Base-by-base conservation (phyloP, 2,113 vertebrate species). In the Melanocharis versteri region DNA sequence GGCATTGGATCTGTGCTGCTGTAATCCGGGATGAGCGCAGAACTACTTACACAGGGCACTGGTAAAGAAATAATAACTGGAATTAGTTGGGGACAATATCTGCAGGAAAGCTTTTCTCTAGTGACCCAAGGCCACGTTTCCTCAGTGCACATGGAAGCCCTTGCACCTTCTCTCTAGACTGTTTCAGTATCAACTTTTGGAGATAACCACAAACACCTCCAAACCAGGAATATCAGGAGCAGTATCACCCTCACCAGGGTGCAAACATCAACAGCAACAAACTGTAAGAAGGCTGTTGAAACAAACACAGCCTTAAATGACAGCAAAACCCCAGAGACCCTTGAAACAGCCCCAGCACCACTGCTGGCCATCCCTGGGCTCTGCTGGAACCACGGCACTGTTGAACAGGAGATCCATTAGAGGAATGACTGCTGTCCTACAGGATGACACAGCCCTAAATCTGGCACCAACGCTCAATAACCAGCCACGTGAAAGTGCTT, bases 91-190 rank as follows among this genome's bases (percentile, higher is more conserved):
- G 30, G 30, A 45, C 56, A 58, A 50, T 47, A 79, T 13, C 65
- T 58, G 42, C 47, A 75, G 57, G 89, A 76, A 84, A 50, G 70
- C 47, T 61, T 61, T 69, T 57, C 68, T 53, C 66, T 11, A 30
- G 53, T n/a, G 40, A 86, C 1, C 2, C 39, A 65, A 72, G n/a
- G 30, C 57, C 39, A 6, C 8, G 3, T n/a, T 42, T 79, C 50
- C 50, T 22, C 54, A 69, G 30, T 0, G 48, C 35, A 33, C 6
- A 3, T 0, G 6, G 51, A 76, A 39, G 44, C 17, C 84, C n/a
- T 71, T 1, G 0, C 44, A 26, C 12, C 16, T 60, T 50, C n/a
- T 61, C n/a, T 26, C 40, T 23, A 11, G 40, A 77, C 45, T 69
- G 48, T 72, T 77, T 33, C 53, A 44, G 40, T 7, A 56, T n/a